Conservation (phyloP, 2,113 vertebrate species). For the Hyla sarda region DNA sequence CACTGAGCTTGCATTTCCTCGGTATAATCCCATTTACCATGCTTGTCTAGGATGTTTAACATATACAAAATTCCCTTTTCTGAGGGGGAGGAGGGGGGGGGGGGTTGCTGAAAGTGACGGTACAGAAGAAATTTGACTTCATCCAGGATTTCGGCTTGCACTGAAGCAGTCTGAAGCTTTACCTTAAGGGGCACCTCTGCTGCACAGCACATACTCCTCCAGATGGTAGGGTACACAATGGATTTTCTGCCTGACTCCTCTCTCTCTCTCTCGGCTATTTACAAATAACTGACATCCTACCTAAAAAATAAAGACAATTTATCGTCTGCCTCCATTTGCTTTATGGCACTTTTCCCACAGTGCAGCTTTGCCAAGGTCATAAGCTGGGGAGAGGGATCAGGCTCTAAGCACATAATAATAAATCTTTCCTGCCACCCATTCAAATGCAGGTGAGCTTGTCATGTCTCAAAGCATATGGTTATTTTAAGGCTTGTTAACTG, state of each 20-base stretch:
- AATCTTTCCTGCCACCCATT: neutral
- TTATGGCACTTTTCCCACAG: neutral
- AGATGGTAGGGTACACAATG: slow-evolving; percentile 38
- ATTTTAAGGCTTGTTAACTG: neutral
- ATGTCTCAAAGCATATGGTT: neutral
- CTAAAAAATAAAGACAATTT: slow-evolving; percentile 5
- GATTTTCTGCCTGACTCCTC: slow-evolving; percentile 35
- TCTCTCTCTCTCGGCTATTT: neutral
- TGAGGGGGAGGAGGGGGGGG: neutral
- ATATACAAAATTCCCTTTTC: neutral
- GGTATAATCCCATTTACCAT: neutral
- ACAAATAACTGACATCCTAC: neutral
- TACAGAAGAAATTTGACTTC: neutral
- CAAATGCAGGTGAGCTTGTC: neutral
- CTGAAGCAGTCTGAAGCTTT: neutral
- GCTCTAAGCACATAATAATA: neutral
- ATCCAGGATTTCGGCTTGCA: neutral
- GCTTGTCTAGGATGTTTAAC: neutral
- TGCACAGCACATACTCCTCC: neutral
- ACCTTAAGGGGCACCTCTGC: neutral
- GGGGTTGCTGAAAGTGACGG: neutral
- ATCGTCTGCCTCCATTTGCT: neutral
- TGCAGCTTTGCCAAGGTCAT: slow-evolving; percentile 42
- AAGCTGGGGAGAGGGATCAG: neutral
- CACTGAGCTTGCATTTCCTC: neutral